These are phyloP conservation scores for Cerastoderma edule DNA, from an alignment of 2,888 invertebrate genomes.

Conservation along the genomic window DNA sequence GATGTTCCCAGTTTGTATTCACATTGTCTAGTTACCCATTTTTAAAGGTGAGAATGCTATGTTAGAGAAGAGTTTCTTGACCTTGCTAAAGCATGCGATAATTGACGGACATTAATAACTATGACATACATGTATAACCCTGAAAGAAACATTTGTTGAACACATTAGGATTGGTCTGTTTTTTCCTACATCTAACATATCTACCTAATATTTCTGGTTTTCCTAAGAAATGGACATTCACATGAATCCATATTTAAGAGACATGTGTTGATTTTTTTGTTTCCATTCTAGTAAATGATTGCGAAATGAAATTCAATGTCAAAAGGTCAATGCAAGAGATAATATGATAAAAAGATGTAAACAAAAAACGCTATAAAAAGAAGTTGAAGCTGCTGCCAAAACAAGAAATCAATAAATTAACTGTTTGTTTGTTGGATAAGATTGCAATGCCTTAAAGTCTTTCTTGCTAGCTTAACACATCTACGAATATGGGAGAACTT, in stretches of 20 bases:
- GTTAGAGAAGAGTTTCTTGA: not conserved
- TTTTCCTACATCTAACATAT: not conserved
- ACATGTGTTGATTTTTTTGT: not conserved
- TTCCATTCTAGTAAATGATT: no score
- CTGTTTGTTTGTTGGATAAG: no score
- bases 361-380: no score
- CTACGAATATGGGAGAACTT: no score
- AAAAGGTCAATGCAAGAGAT: not conserved
- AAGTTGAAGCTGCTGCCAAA: conserved; percentile 2
- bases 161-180: conserved; percentile 26
- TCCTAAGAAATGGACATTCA: no score
- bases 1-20: not conserved
- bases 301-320: no score
- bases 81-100: not conserved
- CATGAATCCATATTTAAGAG: no score
- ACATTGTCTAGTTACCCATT: not conserved
- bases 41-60: not conserved
- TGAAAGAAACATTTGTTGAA: conserved; percentile 37
- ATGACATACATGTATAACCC: conserved; percentile 27
- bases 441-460: no score
- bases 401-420: no score
- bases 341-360: not conserved
- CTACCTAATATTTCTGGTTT: conserved; percentile 4
- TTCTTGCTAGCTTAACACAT: no score
- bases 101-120: not conserved